Conservation (phyloP, 1,140 invertebrate genomes). For the Drosophila micromelanica region DNA sequence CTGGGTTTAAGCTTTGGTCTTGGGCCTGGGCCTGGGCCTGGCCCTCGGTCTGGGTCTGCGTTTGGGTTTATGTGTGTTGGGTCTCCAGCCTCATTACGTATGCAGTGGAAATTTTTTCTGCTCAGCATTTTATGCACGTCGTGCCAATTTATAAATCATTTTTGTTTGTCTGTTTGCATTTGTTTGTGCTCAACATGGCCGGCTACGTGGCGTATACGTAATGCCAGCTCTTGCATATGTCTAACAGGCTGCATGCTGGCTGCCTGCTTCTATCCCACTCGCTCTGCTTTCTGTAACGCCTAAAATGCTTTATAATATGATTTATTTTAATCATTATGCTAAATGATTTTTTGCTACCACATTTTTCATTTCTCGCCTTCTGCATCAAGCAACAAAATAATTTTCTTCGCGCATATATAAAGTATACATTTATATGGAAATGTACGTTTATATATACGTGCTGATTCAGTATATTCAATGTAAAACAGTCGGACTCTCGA, state of each 20-base stretch:
- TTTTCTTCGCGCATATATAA: conserved; percentile 33
- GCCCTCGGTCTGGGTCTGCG: conserved; percentile 3
- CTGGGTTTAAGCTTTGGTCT: conserved; percentile 1
- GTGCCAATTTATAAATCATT: conserved; percentile 83
- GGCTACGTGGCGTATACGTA: conserved; percentile 74
- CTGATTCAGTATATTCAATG: conserved; percentile 22
- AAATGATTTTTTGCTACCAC: conserved; percentile 70
- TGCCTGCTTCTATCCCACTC: conserved; percentile 1
- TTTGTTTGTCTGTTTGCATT: conserved; percentile 81
- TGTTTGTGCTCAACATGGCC: conserved; percentile 68
- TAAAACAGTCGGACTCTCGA: background rate
- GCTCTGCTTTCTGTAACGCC: background rate
- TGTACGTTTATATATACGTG: conserved; percentile 16
- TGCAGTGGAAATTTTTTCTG: conserved; percentile 78
- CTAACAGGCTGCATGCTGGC: background rate
- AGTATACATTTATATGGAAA: background rate
- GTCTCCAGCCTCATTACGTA: conserved; percentile 71
- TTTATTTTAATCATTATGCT: conserved; percentile 83
- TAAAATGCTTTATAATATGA: conserved; percentile 63
- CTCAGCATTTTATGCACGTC: conserved; percentile 81
- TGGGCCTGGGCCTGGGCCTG: conserved; percentile 18
- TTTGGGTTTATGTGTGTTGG: conserved; percentile 26
- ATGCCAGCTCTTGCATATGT: conserved; percentile 51
- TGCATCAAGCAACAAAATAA: conserved; percentile 61
- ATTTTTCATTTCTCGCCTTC: conserved; percentile 66